Conservation (phyloP, 2,888 invertebrate genomes). For the Smittia sp. region DNA sequence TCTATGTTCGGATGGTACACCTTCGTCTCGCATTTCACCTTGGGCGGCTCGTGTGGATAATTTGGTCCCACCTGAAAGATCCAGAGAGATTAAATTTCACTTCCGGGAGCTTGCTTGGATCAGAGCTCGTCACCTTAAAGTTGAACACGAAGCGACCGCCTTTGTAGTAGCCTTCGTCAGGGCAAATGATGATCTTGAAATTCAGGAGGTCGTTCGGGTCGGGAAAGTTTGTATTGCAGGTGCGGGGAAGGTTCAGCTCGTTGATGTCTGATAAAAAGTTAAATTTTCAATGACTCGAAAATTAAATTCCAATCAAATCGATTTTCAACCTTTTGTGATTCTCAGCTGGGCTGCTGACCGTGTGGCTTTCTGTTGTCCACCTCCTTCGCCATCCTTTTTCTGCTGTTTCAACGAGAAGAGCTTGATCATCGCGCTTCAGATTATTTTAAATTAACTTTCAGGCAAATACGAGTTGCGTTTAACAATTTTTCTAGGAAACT, state of each 20-base stretch:
- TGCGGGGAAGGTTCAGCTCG: constrained; percentile 95
- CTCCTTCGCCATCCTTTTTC: constrained; percentile 88
- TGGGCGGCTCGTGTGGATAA: constrained; percentile 97
- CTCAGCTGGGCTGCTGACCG: constrained; percentile 88
- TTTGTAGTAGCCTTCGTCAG: constrained; percentile 96
- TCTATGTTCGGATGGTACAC: constrained; percentile 99
- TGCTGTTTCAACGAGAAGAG: constrained; percentile 97
- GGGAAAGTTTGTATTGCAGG: constrained; percentile 92
- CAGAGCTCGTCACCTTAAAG: constrained; percentile 67
- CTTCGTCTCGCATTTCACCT: constrained; percentile 96
- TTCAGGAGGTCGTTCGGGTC: constrained; percentile 94
- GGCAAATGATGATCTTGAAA: constrained; percentile 93
- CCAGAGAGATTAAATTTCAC: not conserved
- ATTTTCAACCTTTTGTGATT: constrained; percentile 87
- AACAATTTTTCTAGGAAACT: no score
- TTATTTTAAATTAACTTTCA: no score
- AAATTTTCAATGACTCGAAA: not conserved
- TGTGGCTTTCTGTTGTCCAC: constrained; percentile 60
- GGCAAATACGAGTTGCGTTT: no score
- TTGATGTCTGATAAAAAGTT: constrained; percentile 75
- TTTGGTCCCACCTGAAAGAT: constrained; percentile 77
- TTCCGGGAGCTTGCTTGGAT: not conserved
- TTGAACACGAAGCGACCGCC: constrained; percentile 93
- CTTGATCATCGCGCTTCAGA: constrained; percentile 79
- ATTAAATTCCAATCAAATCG: not conserved